A percentile compares a stretch with the other conserved stretches of the same genome.
phyloP scores from a whole-genome alignment of 1,140 invertebrate species.

The Paralvinella palmiformis region DNA sequence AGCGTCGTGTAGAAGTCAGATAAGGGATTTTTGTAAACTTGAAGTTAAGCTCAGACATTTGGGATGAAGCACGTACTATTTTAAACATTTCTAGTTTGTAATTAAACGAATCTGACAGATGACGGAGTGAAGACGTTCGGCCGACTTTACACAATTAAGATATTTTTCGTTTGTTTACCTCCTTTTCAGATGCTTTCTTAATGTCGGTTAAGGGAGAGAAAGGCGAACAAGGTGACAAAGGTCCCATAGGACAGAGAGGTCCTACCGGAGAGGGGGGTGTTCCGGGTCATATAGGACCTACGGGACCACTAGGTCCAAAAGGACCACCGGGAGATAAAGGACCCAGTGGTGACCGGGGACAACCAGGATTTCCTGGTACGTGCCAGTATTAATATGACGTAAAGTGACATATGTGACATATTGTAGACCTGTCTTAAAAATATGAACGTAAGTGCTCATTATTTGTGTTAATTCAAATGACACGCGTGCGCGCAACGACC shows the following conservation, averaged over 20 bases:
- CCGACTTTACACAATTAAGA: not conserved
- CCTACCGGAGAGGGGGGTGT: not conserved
- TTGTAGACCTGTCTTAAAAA: not conserved
- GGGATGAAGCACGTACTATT: not conserved
- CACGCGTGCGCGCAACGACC: too few species aligned
- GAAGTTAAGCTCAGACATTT: not conserved
- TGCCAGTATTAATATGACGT: too few species aligned
- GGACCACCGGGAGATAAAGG: not conserved
- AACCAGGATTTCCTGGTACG: too few species aligned
- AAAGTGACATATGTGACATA: not conserved
- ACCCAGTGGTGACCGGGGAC: too few species aligned
- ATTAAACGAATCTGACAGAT: not conserved
- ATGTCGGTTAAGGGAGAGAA: not conserved
- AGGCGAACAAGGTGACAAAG: not conserved
- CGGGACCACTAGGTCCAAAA: not conserved
- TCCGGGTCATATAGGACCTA: not conserved
- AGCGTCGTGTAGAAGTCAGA: too few species aligned
- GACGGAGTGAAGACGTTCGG: not conserved
- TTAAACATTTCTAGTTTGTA: not conserved
- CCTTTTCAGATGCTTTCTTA: not conserved
- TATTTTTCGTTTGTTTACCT: not conserved
- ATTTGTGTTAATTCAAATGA: too few species aligned
- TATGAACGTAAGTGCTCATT: too few species aligned
- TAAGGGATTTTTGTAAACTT: too few species aligned
- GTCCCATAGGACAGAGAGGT: not conserved